Evolutionary conservation across 2,888 invertebrate species (phyloP), one percentile per base, ranked within the genome.

Genomic region (Lamproptera curius): DNA sequence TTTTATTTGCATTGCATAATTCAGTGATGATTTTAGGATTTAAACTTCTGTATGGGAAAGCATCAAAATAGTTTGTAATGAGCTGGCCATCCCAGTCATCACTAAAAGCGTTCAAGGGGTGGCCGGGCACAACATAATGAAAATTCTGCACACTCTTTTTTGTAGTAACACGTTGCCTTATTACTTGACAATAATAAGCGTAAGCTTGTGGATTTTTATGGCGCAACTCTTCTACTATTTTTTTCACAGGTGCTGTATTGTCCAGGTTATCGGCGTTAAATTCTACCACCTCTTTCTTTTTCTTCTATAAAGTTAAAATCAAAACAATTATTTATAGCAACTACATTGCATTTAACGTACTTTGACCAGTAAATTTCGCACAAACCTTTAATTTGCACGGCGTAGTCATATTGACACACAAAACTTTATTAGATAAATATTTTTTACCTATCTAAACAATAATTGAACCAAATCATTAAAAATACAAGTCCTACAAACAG

Each of bases 41-140:
- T 11, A 74, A 57, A 55, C 79, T 75, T 54, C 68, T 80, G 50
- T 80, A 75, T 8, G 70, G 54, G 50, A 86, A 76, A 20, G 61
- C 61, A 57, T 86, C 78, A 60, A 83, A 86, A 49, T 73, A 85
- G 9, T 73, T 70, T 0, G 67, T 52, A 10, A 64, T 64, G 0
- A 85, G 61, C 2, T 70, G 70, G 2, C 87, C 87, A 45, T 83
- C 76, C 81, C 84, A 87, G 9, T 76, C 67, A 0, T 77, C 70
- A 36, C 60, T 63, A 35, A 84, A 84, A 8, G 58, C 55, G 20
- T 76, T 73, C 3, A 78, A 43, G 0, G 76, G 75, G 47, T 75
- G 73, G 1, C 76, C 79, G n/a, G 70, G 72, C 0, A 73, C 47
- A 1, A 57, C 43, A 39, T 55, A 74, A 45, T 83, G 81, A 16